Evolutionary conservation across 2,797 vertebrate species (phyloP).

Genomic region (Buphagus erythrorhynchus): DNA sequence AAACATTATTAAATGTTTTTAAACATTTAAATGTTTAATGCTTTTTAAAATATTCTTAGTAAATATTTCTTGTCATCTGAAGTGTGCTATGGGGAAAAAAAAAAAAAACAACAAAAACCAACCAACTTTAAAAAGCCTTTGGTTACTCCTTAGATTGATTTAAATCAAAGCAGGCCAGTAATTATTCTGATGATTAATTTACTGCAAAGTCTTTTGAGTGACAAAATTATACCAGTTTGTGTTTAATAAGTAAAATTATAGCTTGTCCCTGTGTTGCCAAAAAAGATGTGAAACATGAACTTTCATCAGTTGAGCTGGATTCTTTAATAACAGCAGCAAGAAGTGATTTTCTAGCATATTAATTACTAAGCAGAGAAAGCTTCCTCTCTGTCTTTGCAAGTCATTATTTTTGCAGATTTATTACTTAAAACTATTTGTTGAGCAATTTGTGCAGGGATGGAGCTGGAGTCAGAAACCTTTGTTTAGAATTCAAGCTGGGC

Average conservation of each 20-base stretch:
- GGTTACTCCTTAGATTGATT: background rate
- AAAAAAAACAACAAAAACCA: background rate
- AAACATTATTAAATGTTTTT: background rate
- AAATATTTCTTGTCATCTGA: background rate
- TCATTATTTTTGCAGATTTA: background rate
- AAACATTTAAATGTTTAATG: no score
- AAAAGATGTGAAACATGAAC: background rate
- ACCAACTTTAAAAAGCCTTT: background rate
- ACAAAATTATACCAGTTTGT: background rate
- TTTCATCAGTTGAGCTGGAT: background rate
- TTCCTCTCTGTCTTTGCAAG: background rate
- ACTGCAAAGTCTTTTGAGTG: background rate
- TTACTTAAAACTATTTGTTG: background rate
- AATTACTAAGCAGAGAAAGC: background rate
- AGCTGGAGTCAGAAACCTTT: background rate
- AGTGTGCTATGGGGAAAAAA: background rate
- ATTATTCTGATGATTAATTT: background rate
- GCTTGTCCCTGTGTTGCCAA: background rate
- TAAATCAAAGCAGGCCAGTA: background rate
- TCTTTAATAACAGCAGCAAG: background rate
- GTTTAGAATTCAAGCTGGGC: background rate
- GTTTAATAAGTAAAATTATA: slow-evolving; percentile 7
- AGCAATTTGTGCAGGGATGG: background rate
- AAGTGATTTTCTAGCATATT: background rate
- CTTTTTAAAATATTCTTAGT: background rate